These are phyloP conservation scores for Coregonus ussuriensis DNA, from an alignment of 2,797 vertebrate genomes.

Conservation along the genomic window DNA sequence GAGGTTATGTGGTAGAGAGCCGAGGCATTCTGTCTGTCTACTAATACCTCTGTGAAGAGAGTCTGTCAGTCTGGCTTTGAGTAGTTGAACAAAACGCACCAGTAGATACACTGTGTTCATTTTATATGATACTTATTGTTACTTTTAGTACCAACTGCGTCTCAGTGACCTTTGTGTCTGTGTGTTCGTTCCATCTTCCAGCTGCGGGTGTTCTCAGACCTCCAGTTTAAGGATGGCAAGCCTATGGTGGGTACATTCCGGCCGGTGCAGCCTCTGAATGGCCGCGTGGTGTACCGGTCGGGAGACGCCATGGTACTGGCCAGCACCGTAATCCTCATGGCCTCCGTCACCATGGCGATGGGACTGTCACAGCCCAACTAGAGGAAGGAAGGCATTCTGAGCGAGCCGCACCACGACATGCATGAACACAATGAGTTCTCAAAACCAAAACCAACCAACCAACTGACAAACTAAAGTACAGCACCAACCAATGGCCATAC, in stretches of 20 bases:
- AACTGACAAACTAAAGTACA: constrained; percentile 29
- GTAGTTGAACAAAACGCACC: no score
- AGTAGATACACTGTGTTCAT: background rate
- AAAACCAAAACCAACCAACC: constrained; percentile 20
- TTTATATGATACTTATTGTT: background rate
- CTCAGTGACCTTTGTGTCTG: background rate
- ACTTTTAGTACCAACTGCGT: background rate
- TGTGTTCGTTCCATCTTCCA: constrained; percentile 47
- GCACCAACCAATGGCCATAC: constrained; percentile 25
- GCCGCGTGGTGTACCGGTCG: constrained; percentile 75
- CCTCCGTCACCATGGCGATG: constrained; percentile 46
- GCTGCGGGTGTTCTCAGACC: constrained; percentile 76
- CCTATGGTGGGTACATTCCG: constrained; percentile 80
- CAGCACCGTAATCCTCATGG: constrained; percentile 58
- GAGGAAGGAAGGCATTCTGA: constrained; percentile 21
- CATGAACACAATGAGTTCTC: constrained; percentile 56
- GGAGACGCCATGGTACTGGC: constrained; percentile 48
- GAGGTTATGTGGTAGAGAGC: no score
- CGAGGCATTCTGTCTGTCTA: no score
- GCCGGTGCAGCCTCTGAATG: constrained; percentile 72
- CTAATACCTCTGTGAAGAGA: no score
- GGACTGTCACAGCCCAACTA: constrained; percentile 66
- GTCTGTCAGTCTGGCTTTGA: no score
- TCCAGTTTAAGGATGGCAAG: constrained; percentile 60
- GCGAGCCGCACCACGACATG: constrained; percentile 44